phyloP scores from a whole-genome alignment of 2,797 vertebrate genomes.

The Darevskia mixta region DNA sequence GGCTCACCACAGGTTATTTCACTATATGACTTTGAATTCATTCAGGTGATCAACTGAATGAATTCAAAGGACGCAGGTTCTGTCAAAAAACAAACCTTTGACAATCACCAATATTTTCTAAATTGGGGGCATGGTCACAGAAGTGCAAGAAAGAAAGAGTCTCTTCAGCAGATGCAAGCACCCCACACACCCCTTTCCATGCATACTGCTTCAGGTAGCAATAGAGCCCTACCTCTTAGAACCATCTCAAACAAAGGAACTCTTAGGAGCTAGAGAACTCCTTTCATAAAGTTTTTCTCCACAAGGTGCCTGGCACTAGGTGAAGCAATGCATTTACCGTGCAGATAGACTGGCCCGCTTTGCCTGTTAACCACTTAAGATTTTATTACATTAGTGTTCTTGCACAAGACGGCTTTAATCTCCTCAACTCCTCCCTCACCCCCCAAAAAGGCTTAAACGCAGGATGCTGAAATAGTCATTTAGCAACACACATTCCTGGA shows the following conservation, averaged over 20 bases:
- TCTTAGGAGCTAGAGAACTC: conserved; percentile 44
- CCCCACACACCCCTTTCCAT: background rate
- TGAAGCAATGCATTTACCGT: conserved; percentile 68
- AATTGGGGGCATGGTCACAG: background rate
- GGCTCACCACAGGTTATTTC: background rate
- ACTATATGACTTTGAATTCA: no score
- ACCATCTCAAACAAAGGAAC: background rate
- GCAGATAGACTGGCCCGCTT: conserved; percentile 86
- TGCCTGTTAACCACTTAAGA: conserved; percentile 84
- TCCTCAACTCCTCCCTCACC: background rate
- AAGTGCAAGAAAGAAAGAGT: background rate
- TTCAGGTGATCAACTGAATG: background rate
- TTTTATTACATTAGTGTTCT: conserved; percentile 74
- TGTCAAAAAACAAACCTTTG: background rate
- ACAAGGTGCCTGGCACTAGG: conserved; percentile 43
- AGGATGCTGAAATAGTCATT: background rate
- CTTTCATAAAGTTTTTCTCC: conserved; percentile 62
- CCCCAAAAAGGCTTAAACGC: conserved; percentile 5
- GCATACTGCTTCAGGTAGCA: background rate
- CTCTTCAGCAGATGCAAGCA: background rate
- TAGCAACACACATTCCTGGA: conserved; percentile 12
- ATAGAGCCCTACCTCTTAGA: background rate
- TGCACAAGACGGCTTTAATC: conserved; percentile 64
- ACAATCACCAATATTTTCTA: background rate
- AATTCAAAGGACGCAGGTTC: background rate